phyloP scores from a whole-genome alignment of 2,888 invertebrate genomes.

The Saturnia pavonia region DNA sequence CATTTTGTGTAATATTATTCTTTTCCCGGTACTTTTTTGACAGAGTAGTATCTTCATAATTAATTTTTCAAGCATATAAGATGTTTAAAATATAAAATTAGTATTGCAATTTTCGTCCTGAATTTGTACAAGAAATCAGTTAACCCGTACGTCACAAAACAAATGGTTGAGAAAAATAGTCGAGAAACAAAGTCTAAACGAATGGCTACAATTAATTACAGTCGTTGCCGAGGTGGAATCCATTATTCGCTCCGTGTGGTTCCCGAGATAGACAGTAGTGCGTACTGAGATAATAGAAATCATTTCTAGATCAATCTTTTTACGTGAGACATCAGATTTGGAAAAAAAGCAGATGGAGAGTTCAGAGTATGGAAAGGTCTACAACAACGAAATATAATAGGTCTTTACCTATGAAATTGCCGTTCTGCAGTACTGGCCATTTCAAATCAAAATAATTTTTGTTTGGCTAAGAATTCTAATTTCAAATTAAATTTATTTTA shows the following conservation, averaged over 20 bases:
- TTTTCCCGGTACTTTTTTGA: too few relatives aligned
- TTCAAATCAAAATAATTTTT: too few relatives aligned
- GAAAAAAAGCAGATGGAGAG: background rate
- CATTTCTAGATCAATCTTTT: background rate
- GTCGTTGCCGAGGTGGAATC: conserved; percentile 5
- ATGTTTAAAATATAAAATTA: background rate
- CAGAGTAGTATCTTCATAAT: background rate
- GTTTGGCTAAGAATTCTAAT: too few relatives aligned
- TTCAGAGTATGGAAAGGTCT: too few relatives aligned
- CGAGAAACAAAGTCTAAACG: conserved; percentile 9
- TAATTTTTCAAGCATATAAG: background rate
- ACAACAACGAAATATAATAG: too few relatives aligned
- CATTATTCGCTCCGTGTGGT: background rate
- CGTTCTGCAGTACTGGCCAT: too few relatives aligned
- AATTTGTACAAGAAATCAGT: background rate
- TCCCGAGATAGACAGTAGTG: background rate
- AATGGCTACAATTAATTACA: conserved; percentile 21
- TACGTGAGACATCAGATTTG: background rate
- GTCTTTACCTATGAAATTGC: too few relatives aligned
- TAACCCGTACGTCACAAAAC: background rate
- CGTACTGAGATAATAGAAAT: background rate
- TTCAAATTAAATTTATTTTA: too few relatives aligned
- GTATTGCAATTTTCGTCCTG: background rate
- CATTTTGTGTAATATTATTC: too few relatives aligned
- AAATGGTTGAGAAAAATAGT: conserved; percentile 4